Base-by-base conservation (phyloP, 1,140 invertebrate genomes). In the Pristionchus pacificus region DNA sequence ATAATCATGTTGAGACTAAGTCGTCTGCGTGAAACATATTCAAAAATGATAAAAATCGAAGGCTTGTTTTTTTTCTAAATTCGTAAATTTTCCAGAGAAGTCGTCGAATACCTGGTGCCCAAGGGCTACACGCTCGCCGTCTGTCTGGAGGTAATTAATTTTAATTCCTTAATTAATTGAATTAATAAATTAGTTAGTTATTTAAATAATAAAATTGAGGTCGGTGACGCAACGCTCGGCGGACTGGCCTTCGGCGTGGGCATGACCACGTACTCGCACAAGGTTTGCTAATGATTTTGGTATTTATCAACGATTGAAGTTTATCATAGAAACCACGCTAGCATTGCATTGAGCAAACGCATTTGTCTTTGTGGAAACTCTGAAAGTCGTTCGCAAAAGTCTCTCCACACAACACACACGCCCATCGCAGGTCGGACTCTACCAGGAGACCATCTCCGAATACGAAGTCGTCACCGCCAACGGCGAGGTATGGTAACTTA, bases 171-270 rank as follows among this genome's bases (percentile, higher is more conserved):
- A n/a, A n/a, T n/a, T n/a, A n/a, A n/a, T n/a, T n/a, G n/a, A n/a
- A n/a, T n/a, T n/a, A n/a, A n/a, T n/a, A n/a, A n/a, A n/a, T n/a
- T n/a, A n/a, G n/a, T n/a, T n/a, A n/a, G n/a, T n/a, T n/a, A n/a
- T n/a, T n/a, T n/a, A n/a, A n/a, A n/a, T n/a, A n/a, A n/a, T n/a
- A n/a, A n/a, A n/a, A n/a, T n/a, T n/a, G n/a, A n/a, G n/a, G 86
- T 88, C 65, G 86, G 83, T 2, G 86, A 87, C 77, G 85, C 86
- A 1, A 88, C 87, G 1, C 77, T 88, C 13, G 88, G 88, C 2
- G 88, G 88, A n/a, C 75, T 88, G 28, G 87, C 88, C 2, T 83
- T 88, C 77, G 88, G 87, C 30, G 84, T 86, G 67, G 88, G 87
- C 30, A 88, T 88, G 87, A 85, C 84, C 13, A 82, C 83, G n/a